A percentile compares a stretch with the other conserved stretches of the same genome.
These are phyloP conservation scores for Rhinogobio ventralis DNA, from an alignment of 2,797 vertebrate species.

Conservation along the genomic window DNA sequence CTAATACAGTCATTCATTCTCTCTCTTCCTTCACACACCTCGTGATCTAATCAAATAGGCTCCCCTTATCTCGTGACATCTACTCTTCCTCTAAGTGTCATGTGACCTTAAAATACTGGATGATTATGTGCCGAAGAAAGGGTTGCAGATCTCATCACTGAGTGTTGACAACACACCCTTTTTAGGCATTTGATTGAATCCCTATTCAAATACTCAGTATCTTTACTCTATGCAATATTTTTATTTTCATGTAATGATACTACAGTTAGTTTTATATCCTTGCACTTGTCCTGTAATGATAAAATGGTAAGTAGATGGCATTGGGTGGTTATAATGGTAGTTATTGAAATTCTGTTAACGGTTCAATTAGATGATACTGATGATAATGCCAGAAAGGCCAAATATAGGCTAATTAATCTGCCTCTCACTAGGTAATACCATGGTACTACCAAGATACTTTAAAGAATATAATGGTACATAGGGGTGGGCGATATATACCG, in stretches of 20 bases:
- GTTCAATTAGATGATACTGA: not conserved
- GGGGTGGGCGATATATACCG: too few relatives aligned
- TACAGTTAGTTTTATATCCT: not conserved
- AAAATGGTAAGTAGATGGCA: not conserved
- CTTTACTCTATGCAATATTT: not conserved
- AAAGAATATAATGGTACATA: not conserved
- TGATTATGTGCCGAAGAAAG: not conserved
- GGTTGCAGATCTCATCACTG: constrained; percentile 10
- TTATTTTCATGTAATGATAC: not conserved
- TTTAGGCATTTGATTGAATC: not conserved
- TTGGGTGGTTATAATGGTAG: not conserved
- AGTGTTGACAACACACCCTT: constrained; percentile 1
- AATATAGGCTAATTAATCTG: not conserved
- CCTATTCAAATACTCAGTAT: not conserved
- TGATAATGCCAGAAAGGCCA: not conserved
- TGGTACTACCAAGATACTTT: not conserved
- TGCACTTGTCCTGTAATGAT: too few relatives aligned
- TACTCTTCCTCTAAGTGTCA: constrained; percentile 63
- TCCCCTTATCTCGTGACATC: constrained; percentile 70
- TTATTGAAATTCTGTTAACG: not conserved
- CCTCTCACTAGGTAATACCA: not conserved
- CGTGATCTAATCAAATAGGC: constrained; percentile 66
- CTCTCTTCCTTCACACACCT: constrained; percentile 18
- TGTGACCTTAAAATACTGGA: constrained; percentile 62
- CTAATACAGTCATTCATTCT: constrained; percentile 14